These are phyloP conservation scores for Batillaria attramentaria DNA, from an alignment of 1,140 invertebrate species.

Conservation along the genomic window DNA sequence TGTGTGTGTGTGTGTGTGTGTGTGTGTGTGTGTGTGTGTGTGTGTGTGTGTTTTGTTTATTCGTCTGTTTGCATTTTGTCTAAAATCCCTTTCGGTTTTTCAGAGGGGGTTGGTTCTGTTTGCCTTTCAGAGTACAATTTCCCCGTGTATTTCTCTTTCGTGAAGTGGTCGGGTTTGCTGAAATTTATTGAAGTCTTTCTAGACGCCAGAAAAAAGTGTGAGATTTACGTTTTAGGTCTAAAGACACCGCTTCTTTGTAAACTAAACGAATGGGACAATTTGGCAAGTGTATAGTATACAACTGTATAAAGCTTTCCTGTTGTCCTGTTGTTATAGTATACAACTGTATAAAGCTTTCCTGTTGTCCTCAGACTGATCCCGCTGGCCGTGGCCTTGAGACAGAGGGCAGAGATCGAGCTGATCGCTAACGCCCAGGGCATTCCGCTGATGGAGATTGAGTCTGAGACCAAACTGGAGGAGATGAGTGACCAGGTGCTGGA, in stretches of 20 bases:
- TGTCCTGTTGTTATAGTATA: too few species aligned
- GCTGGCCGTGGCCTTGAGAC: conserved; percentile 53
- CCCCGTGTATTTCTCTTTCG: background rate
- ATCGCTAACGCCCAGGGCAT: conserved; percentile 60
- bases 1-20: background rate
- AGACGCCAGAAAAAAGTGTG: background rate
- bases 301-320: too few species aligned
- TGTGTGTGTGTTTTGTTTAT: too few species aligned
- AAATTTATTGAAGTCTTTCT: too few species aligned
- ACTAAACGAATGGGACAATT: too few species aligned
- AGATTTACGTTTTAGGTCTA: too few species aligned
- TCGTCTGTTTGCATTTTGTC: too few species aligned
- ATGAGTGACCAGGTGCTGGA: conserved; percentile 55
- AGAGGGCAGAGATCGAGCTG: conserved; percentile 55
- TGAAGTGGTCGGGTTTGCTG: background rate
- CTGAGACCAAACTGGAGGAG: conserved; percentile 42
- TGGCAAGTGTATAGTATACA: too few species aligned
- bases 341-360: too few species aligned
- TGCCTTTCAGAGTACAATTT: too few species aligned
- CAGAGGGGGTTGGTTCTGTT: too few species aligned
- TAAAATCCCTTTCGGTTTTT: background rate
- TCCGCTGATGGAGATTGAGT: conserved; percentile 50
- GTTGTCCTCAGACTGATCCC: conserved; percentile 51
- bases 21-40: background rate
- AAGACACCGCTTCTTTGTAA: too few species aligned